Conservation (phyloP, 2,797 vertebrate genomes). For the Ctenosaura bakeri region DNA sequence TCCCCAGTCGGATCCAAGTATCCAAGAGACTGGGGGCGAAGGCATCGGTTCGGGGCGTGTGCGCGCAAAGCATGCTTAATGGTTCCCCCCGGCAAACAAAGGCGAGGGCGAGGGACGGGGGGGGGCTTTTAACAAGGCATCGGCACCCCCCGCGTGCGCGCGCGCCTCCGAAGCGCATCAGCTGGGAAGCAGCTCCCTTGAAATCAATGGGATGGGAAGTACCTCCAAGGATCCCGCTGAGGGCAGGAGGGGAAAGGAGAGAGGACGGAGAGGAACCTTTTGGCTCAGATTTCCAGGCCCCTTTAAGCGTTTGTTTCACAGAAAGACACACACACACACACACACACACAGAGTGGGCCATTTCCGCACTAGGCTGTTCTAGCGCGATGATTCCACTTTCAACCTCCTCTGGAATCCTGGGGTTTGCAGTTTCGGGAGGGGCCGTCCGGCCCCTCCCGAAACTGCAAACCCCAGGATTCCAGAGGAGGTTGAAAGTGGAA, state of each 20-base stretch:
- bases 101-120: conserved; percentile 57
- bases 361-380: too few relatives aligned
- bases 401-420: too few relatives aligned
- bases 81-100: conserved; percentile 82
- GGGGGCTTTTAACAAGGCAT: conserved; percentile 73
- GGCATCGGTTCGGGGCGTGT: conserved; percentile 77
- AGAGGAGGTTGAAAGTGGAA: too few relatives aligned
- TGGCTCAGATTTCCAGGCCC: background rate
- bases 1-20: conserved; percentile 85
- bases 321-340: background rate
- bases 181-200: conserved; percentile 48
- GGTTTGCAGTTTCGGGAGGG: too few relatives aligned
- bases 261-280: too few relatives aligned
- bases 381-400: too few relatives aligned
- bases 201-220: conserved; percentile 12
- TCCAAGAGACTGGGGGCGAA: conserved; percentile 85
- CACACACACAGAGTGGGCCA: too few relatives aligned
- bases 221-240: conserved; percentile 12
- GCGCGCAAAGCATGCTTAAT: conserved; percentile 84
- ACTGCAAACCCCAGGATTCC: too few relatives aligned
- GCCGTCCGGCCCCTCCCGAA: too few relatives aligned
- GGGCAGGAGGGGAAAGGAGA: accelerated
- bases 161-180: conserved; percentile 44
- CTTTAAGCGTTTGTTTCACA: background rate
- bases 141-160: background rate